Base-by-base conservation (phyloP, 2,888 invertebrate genomes). In the Drosophila quinaria region DNA sequence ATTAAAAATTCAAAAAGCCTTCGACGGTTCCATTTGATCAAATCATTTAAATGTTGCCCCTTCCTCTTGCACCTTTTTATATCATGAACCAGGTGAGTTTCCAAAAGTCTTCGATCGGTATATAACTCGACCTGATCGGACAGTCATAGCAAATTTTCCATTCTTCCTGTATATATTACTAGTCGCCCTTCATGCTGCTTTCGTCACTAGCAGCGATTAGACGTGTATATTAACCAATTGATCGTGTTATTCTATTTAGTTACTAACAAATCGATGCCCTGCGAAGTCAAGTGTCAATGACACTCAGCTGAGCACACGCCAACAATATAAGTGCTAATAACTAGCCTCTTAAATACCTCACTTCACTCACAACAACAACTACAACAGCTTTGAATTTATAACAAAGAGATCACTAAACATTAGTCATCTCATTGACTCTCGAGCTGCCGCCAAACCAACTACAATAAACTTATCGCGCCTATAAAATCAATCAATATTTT, bases 401-500 rank as follows among this genome's bases (percentile, higher is more conserved):
- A 80, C 77, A 84, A 84, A 81, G 70, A 84, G 81, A 81, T 84
- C 81, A 71, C 47, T 68, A 54, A 56, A 71, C 85, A 85, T 87
- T 87, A 87, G 88, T 85, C 85, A 85, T 77, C 81, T 71, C 55
- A 29, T 42, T 41, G 63, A 51, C 49, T 42, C 56, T 67, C 46
- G 73, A 50, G 29, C 1, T 29, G 29, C 52, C 71, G 67, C 81
- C 60, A 65, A 61, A 50, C 15, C 35, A 51, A 63, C 74, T 65
- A 73, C 79, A 78, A 79, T 70, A 73, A 81, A 81, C 78, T 83
- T 88, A 86, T 88, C 85, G 86, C 78, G 78, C 80, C 84, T 86
- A 83, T 81, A 86, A 86, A 88, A 81, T 88, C 87, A 86, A 86
- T 88, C 84, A 86, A 72, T 68, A 62, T 74, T 81, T 80, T 58